Evolutionary conservation across 2,888 invertebrate genomes (phyloP), one percentile per base, ranked within the genome.

Genomic region (Ypsolopha scabrella): DNA sequence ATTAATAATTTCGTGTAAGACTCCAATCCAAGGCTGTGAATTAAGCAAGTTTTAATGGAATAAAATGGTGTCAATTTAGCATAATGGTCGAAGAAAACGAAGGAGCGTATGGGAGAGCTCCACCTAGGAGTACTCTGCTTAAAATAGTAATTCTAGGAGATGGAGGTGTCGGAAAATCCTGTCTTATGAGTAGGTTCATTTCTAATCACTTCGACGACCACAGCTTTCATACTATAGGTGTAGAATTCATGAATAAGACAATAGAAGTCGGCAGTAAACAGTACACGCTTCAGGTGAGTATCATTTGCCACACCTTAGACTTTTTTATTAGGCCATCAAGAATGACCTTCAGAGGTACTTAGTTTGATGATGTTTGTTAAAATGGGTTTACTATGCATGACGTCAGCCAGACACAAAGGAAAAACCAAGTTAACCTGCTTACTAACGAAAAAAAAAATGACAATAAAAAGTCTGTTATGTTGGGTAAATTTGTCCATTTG

Each of bases 211-310:
- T 97, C 70, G 96, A 97, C 72, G 94, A 96, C 62, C 94, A 96
- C 74, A 96, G 95, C 66, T 96, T 96, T 76, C 97, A 97, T 71
- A 98, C 97, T 3, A 97, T 98, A 59, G 97, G 97, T 7, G 97
- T 98, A 2, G 97, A 98, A 77, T 97, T 98, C 72, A 90, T 97
- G 70, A 97, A 96, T 75, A 97, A 97, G 76, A 96, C 96, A 62
- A 92, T 97, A 53, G 91, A 92, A 68, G 91, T 96, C 14, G 92
- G 93, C 63, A 93, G 93, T 7, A 94, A 95, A 64, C 91, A 90
- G 38, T 97, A 95, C 68, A 97, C 96, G 41, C 87, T 97, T 64
- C 97, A 94, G 90, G 94, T 94, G 74, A 58, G 56, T 60, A 50
- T 37, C 10, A 6, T 10, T 7, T 46, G 46, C 1, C 33, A 49